Evolutionary conservation across 92 coral and sea anemone species (phyloP).

Genomic region (Muricea muricata): DNA sequence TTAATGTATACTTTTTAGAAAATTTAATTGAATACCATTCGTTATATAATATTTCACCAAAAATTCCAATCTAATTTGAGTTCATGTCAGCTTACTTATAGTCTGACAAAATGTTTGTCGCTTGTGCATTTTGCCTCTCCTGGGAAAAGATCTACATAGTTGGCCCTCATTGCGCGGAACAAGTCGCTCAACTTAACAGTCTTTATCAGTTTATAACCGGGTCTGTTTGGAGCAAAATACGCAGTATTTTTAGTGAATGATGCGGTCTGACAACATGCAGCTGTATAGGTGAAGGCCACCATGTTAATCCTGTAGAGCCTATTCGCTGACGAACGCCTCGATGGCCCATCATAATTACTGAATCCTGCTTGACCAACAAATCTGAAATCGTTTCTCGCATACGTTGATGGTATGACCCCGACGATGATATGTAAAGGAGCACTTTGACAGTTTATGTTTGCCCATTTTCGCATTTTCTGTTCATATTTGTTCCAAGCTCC

Average conservation of each 20-base stretch:
- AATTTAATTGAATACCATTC: too few relatives aligned
- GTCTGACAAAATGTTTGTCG: neutral
- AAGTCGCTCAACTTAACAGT: neutral
- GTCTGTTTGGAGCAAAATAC: neutral
- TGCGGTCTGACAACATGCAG: constrained; percentile 4
- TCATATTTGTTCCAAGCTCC: constrained; percentile 39
- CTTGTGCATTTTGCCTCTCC: neutral
- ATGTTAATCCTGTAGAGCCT: constrained; percentile 14
- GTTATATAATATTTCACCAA: too few relatives aligned
- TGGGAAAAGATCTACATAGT: neutral
- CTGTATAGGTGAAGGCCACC: constrained; percentile 4
- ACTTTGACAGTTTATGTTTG: constrained; percentile 25
- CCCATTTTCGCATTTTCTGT: constrained; percentile 36
- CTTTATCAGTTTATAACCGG: neutral
- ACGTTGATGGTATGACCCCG: constrained; percentile 61
- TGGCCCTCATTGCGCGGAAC: neutral
- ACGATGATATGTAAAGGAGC: constrained; percentile 65
- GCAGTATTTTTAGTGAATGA: constrained; percentile 12
- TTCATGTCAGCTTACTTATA: too few relatives aligned
- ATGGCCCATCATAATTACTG: constrained; percentile 39
- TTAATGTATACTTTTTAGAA: too few relatives aligned
- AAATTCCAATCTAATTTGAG: too few relatives aligned
- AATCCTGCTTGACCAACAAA: constrained; percentile 60
- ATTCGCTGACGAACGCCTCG: too few relatives aligned
- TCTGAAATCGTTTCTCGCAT: constrained; percentile 19